Evolutionary conservation across 2,888 invertebrate species (phyloP), one percentile per base, ranked within the genome.

Genomic region (Dolichomitus sp.): DNA sequence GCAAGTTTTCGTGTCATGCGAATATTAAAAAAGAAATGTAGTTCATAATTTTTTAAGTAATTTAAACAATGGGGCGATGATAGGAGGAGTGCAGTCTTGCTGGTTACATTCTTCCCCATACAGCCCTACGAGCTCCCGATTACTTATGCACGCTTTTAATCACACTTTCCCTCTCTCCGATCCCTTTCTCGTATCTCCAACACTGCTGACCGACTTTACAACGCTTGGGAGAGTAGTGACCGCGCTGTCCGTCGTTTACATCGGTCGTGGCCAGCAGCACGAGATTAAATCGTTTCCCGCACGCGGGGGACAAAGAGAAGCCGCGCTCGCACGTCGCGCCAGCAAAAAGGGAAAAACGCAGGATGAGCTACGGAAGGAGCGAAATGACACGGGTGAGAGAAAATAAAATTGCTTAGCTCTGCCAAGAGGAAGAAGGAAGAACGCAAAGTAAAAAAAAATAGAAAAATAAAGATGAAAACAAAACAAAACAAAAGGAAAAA

Each of bases 221-320:
- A 74, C 78, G 78, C 50, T 77, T 59, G 63, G 19, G 50, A 75
- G 74, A 66, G 5, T 19, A 73, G 42, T 45, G 80, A 54, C 75
- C 72, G 48, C 61, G 61, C 66, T 66, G 73, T 72, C 72, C 65
- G 40, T 81, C 79, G 82, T 84, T 86, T 85, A 86, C 85, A 86
- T 84, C 84, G 86, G 75, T 82, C 81, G 85, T 80, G 76, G 80
- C 80, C 52, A 69, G 73, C 69, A 37, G 70, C 23, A 11, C 48
- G 83, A 84, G 86, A 88, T 87, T 86, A 86, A 88, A 88, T 88
- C 87, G 87, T 87, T 86, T 72, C 80, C 45, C 74, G 75, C 77
- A 61, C 69, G 73, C 68, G 73, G 61, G 19, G 61, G 75, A 83
- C 86, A 87, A 86, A 86, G 85, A 82, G 85, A 84, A 77, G 79